These are phyloP conservation scores for Nebria ingens DNA, from an alignment of 1,140 invertebrate species.

Conservation along the genomic window DNA sequence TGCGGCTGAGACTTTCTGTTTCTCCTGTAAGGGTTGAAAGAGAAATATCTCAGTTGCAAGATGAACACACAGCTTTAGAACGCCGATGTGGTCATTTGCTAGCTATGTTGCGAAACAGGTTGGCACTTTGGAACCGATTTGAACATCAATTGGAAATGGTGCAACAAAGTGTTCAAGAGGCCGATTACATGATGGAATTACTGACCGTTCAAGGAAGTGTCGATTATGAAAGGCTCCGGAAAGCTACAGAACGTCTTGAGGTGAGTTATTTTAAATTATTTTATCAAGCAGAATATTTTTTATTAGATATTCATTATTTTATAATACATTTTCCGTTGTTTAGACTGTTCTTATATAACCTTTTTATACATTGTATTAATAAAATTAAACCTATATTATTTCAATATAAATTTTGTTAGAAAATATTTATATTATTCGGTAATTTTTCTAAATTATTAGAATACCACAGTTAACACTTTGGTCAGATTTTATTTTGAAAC, in stretches of 20 bases:
- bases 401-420: too few species aligned
- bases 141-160: slow-evolving; percentile 64
- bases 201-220: slow-evolving; percentile 68
- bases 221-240: slow-evolving; percentile 68
- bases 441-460: too few species aligned
- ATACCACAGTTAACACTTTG: too few species aligned
- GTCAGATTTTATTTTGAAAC: too few species aligned
- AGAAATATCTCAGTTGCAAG: slow-evolving; percentile 62
- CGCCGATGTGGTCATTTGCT: slow-evolving; percentile 53
- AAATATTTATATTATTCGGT: too few species aligned
- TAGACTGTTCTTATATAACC: too few species aligned
- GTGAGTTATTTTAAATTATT: too few species aligned
- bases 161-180: slow-evolving; percentile 66
- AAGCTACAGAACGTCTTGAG: slow-evolving; percentile 68
- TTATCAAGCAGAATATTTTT: too few species aligned
- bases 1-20: slow-evolving; percentile 56
- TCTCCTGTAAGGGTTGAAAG: slow-evolving; percentile 61
- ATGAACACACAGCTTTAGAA: slow-evolving; percentile 58
- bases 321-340: too few species aligned
- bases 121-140: slow-evolving; percentile 61
- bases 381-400: too few species aligned
- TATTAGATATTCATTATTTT: too few species aligned
- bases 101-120: slow-evolving; percentile 47
- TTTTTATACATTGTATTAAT: too few species aligned
- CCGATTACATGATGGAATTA: slow-evolving; percentile 76